Evolutionary conservation across 2,113 vertebrate genomes (phyloP), one percentile per base, ranked within the genome.

Genomic region (Notothenia rossii): DNA sequence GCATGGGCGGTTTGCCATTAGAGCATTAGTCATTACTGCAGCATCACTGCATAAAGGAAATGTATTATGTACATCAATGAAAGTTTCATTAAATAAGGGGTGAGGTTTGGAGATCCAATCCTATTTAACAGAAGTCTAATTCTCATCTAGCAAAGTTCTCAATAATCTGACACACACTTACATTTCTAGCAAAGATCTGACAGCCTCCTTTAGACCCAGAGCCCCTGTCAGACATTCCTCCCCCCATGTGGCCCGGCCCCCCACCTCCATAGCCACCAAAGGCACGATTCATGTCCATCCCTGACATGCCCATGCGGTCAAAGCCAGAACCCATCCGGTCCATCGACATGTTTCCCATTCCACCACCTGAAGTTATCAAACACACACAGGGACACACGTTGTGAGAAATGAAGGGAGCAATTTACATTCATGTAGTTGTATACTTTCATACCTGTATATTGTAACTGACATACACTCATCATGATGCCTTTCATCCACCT

Each of bases 141-240:
- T 54, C 12, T 70, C 3, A 4, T 29, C 5, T 1, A 29, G 20
- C 55, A 17, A 61, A 13, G 17, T 6, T 50, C 3, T 33, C 7
- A n/a, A 22, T 15, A 2, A 33, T 62, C 20, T 20, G 10, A 6
- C 4, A 9, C 22, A 43, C 63, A 87, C 97, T 96, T 96, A 99
- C 98, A 94, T 99, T 99, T 96, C 98, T 94, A 83, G 98, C 98
- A 96, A 99, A 99, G 94, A 99, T 99, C 94, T 99, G 97, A 93
- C 97, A 99, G 84, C 98, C 97, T 77, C 90, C 97, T 94, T 98
- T 98, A 86, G 96, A 95, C 72, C 96, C 96, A 1, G 83, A 89
- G 80, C 96, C 90, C 92, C 97, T 92, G 76, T 98, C 97, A 72
- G 96, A 96, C 94, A 97, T 94, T 86, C 95, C 96, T 70, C 96